Conservation (phyloP, 2,797 vertebrate genomes). For the Heterohyrax brucei region DNA sequence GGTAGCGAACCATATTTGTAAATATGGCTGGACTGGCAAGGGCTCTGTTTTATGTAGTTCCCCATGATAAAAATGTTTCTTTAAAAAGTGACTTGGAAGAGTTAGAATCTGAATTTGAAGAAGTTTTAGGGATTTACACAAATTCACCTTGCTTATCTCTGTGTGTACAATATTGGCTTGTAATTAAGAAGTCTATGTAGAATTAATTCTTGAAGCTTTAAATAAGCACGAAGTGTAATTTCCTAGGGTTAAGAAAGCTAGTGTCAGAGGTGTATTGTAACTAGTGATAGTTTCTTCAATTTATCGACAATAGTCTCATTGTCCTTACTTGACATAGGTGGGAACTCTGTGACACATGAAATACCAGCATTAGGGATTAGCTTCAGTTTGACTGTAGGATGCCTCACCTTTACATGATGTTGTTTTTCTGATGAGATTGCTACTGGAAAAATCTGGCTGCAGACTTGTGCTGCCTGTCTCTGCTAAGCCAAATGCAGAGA, state of each 20-base stretch:
- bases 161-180: background rate
- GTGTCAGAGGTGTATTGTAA: background rate
- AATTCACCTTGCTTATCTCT: background rate
- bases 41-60: background rate
- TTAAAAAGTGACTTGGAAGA: background rate
- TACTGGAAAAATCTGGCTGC: too few relatives aligned
- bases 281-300: background rate
- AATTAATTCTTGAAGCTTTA: constrained; percentile 32
- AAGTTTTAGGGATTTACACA: background rate
- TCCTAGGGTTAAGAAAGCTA: background rate
- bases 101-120: constrained; percentile 1
- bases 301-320: background rate
- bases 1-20: too few relatives aligned
- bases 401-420: background rate
- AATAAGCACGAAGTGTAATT: background rate
- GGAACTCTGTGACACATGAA: background rate
- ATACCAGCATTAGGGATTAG: background rate
- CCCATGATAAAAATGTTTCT: background rate
- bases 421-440: too few relatives aligned
- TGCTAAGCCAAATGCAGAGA: too few relatives aligned
- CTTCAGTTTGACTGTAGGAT: background rate
- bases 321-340: background rate
- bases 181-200: constrained; percentile 1
- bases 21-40: background rate
- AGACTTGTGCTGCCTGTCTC: too few relatives aligned